These are phyloP conservation scores for Neria commutata DNA, from an alignment of 2,888 invertebrate genomes.

Conservation along the genomic window DNA sequence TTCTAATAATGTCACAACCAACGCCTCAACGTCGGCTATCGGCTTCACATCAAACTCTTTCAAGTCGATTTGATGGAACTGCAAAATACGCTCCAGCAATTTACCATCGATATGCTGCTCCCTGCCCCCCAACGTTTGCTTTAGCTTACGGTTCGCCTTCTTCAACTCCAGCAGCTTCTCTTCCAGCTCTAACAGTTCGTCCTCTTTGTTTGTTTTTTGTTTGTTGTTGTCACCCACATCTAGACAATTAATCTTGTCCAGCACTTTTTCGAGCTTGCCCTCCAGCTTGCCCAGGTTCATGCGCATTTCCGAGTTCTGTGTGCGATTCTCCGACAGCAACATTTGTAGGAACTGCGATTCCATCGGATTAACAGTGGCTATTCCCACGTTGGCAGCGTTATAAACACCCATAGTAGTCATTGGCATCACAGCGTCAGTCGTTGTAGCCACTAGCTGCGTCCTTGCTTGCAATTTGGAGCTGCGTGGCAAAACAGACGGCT, in stretches of 20 bases:
- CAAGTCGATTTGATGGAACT: too few species aligned
- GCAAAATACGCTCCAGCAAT: too few species aligned
- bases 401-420: conserved; percentile 7
- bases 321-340: conserved; percentile 68
- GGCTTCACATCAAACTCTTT: too few species aligned
- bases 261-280: conserved; percentile 69
- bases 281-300: conserved; percentile 69
- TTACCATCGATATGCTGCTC: too few species aligned
- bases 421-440: conserved; percentile 40
- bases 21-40: too few species aligned
- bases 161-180: conserved; percentile 57
- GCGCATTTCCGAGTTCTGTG: conserved; percentile 71
- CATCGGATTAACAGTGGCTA: conserved; percentile 28
- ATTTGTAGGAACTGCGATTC: conserved; percentile 64
- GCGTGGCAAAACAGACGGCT: conserved; percentile 30
- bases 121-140: conserved; percentile 31
- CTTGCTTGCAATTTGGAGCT: conserved; percentile 25
- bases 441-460: neutral
- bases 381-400: conserved; percentile 4
- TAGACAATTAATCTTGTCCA: conserved; percentile 63
- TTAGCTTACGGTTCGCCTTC: conserved; percentile 53
- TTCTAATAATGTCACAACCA: too few species aligned
- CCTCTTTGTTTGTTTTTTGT: conserved; percentile 33
- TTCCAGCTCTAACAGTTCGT: conserved; percentile 53
- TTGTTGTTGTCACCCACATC: conserved; percentile 12